Percentiles rank a stretch among this genome's conserved stretches.
phyloP scores from a whole-genome alignment of 2,888 invertebrate species.

The Leptinotarsa rubiginosa region DNA sequence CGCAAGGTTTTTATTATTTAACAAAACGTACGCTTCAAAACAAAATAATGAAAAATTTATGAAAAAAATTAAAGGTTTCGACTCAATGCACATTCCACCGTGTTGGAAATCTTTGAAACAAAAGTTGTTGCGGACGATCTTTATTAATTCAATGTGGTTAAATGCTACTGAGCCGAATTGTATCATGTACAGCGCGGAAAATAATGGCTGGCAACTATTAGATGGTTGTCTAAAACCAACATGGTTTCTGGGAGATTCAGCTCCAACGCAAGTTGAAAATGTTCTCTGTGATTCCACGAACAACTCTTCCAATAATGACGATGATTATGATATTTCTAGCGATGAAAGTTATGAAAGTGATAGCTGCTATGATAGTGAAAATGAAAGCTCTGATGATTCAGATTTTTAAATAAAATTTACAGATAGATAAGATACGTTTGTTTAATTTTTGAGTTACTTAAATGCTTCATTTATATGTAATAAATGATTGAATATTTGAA shows the following conservation, averaged over 20 bases:
- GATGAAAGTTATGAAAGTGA: neutral
- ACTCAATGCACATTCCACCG: slow-evolving; percentile 33
- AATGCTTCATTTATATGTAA: too few relatives aligned
- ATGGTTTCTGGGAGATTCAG: slow-evolving; percentile 2
- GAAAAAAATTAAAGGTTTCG: slow-evolving; percentile 52
- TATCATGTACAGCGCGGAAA: slow-evolving; percentile 9
- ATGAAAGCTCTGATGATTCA: too few relatives aligned
- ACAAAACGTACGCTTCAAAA: slow-evolving; percentile 12
- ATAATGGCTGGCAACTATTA: slow-evolving; percentile 1
- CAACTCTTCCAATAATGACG: neutral
- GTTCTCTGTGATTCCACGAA: neutral
- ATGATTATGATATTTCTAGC: neutral
- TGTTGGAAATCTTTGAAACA: slow-evolving; percentile 30
- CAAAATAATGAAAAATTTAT: slow-evolving; percentile 41
- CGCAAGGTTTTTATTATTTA: slow-evolving; percentile 12
- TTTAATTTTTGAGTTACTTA: too few relatives aligned
- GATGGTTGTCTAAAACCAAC: neutral
- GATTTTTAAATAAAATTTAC: too few relatives aligned
- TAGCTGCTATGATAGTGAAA: neutral
- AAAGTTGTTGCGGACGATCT: slow-evolving; percentile 4
- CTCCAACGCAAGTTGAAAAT: neutral
- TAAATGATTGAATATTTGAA: too few relatives aligned
- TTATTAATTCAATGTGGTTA: slow-evolving; percentile 28
- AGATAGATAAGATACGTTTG: too few relatives aligned
- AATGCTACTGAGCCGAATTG: slow-evolving; percentile 24